Evolutionary conservation across 2,113 vertebrate genomes (phyloP).

Genomic region (Brachirus orientalis): DNA sequence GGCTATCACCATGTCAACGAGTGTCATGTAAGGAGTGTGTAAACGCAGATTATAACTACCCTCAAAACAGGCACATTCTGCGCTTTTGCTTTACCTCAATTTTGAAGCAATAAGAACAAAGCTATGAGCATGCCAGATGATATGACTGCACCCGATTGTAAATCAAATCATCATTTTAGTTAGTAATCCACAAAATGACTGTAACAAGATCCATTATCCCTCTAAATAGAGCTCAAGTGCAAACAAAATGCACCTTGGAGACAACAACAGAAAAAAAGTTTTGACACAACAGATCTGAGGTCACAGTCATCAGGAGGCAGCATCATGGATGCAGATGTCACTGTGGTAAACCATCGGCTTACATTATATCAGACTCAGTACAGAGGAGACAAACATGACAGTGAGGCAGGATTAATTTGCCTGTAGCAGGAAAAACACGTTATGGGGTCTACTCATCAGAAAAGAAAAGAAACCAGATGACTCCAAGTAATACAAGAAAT

Average conservation of each 20-base stretch:
- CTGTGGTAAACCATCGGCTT: slow-evolving; percentile 25
- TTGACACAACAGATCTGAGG: not conserved
- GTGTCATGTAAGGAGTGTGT: slow-evolving; percentile 22
- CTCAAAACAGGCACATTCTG: not conserved
- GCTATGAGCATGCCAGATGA: too few species aligned
- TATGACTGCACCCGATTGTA: not conserved
- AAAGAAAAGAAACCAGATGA: too few species aligned
- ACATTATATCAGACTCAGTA: slow-evolving; percentile 11
- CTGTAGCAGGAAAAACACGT: not conserved
- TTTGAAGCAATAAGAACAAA: too few species aligned
- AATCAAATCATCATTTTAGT: not conserved
- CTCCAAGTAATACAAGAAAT: too few species aligned
- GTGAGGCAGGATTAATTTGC: slow-evolving; percentile 17
- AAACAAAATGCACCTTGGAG: not conserved
- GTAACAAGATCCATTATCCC: not conserved
- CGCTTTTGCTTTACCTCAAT: not conserved
- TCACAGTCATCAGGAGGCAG: not conserved
- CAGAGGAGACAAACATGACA: slow-evolving; percentile 14
- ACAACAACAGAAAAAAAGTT: not conserved
- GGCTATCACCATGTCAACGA: slow-evolving; percentile 48
- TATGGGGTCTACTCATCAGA: too few species aligned
- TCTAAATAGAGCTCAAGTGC: not conserved
- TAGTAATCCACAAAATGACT: not conserved
- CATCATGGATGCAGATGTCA: slow-evolving; percentile 8
- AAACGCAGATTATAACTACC: not conserved